Conservation (phyloP, 2,113 vertebrate genomes). For the Atractosteus spatula region DNA sequence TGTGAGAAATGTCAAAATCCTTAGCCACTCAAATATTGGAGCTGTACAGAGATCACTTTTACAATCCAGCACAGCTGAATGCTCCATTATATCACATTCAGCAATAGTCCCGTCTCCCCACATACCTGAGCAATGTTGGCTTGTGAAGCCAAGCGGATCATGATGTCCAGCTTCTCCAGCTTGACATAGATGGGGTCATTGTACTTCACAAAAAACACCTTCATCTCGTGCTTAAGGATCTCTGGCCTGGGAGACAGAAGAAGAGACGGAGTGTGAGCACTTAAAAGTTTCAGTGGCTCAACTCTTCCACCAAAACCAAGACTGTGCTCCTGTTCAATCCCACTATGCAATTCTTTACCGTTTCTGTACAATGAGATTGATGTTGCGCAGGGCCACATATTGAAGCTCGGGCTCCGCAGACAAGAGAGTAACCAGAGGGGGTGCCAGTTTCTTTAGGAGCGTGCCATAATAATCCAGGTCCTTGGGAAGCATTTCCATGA, state of each 20-base stretch:
- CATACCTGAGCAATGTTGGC: conserved; percentile 95
- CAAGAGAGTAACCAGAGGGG: conserved; percentile 89
- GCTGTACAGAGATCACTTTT: too few relatives aligned
- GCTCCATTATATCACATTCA: too few relatives aligned
- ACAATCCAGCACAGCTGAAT: too few relatives aligned
- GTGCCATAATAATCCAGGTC: conserved; percentile 96
- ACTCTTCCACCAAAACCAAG: too few relatives aligned
- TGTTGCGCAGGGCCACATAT: conserved; percentile 95
- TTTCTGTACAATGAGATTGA: conserved; percentile 98
- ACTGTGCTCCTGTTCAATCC: not conserved
- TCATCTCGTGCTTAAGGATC: conserved; percentile 98
- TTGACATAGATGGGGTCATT: conserved; percentile 98
- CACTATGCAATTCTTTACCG: conserved; percentile 63
- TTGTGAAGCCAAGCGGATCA: conserved; percentile 96
- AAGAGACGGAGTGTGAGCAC: not conserved
- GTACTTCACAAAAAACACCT: conserved; percentile 99
- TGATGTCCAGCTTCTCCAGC: conserved; percentile 97
- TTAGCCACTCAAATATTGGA: too few relatives aligned
- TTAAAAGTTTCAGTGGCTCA: too few relatives aligned
- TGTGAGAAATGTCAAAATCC: too few relatives aligned
- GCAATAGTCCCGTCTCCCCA: too few relatives aligned
- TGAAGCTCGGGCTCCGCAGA: conserved; percentile 94
- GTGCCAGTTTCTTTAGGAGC: conserved; percentile 94
- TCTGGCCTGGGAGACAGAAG: conserved; percentile 71
- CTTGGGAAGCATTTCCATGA: conserved; percentile 98